Conservation (phyloP, 2,888 invertebrate genomes). For the Diarsia mendica region DNA sequence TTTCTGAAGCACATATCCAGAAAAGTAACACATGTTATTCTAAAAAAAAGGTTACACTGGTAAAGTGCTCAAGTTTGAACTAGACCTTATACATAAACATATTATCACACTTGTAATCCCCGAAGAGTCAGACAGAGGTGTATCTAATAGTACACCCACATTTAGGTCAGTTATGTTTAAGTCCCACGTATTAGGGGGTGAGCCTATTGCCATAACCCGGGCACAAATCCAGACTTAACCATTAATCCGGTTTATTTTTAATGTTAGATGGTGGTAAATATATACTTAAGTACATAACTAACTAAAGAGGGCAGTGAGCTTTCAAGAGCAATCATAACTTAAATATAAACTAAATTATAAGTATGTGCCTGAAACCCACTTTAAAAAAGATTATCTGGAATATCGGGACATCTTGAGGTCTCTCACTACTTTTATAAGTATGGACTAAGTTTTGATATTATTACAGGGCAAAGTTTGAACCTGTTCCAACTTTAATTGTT, state of each 20-base stretch:
- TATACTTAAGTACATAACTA: neutral
- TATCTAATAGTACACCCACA: no score
- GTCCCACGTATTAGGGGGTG: no score
- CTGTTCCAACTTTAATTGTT: constrained; percentile 32
- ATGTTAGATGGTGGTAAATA: neutral
- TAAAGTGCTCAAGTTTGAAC: no score
- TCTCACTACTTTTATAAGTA: constrained; percentile 1
- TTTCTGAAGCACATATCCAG: neutral
- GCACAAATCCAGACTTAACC: no score
- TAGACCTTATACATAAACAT: no score
- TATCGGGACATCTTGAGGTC: constrained; percentile 14
- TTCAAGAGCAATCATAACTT: constrained; percentile 29
- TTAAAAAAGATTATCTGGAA: constrained; percentile 20
- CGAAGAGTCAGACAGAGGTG: no score
- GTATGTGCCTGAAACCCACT: constrained; percentile 12
- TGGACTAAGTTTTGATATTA: constrained; percentile 1
- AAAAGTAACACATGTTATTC: neutral
- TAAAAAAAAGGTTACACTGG: neutral
- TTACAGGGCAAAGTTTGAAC: constrained; percentile 21
- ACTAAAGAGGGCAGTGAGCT: constrained; percentile 14
- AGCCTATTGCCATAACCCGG: no score
- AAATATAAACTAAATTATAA: constrained; percentile 27
- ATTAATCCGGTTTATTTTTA: neutral
- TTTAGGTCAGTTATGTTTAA: no score
- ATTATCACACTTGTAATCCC: no score